phyloP scores from a whole-genome alignment of 2,888 invertebrate species.

The Suillia variegata region DNA sequence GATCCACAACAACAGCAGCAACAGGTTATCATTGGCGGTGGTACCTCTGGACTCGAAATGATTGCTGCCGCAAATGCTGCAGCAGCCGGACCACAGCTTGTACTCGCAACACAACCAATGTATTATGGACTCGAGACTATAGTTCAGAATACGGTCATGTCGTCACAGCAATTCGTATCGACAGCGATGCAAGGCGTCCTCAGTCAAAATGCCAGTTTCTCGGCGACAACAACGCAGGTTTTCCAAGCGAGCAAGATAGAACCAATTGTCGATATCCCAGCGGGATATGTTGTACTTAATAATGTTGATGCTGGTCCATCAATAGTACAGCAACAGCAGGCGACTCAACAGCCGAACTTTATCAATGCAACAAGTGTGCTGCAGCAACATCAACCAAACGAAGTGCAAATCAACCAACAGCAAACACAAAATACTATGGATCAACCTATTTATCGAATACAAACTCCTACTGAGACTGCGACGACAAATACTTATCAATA shows the following conservation, averaged over 20 bases:
- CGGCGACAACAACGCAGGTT: conserved; percentile 75
- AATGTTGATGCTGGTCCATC: conserved; percentile 61
- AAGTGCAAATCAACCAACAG: conserved; percentile 23
- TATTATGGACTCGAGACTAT: conserved; percentile 85
- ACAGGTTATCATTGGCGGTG: conserved; percentile 45
- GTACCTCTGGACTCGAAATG: conserved; percentile 44
- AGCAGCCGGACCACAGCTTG: conserved; percentile 60
- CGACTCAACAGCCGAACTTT: conserved; percentile 22
- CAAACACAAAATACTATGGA: conserved; percentile 31
- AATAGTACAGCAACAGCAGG: conserved; percentile 26
- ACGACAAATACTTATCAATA: conserved; percentile 36
- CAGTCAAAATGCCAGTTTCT: conserved; percentile 81
- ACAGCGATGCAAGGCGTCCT: conserved; percentile 81
- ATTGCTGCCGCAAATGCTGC: conserved; percentile 36
- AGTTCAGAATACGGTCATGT: conserved; percentile 87
- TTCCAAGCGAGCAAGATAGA: conserved; percentile 82
- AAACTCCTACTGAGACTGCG: conserved; percentile 22
- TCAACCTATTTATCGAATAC: conserved; percentile 37
- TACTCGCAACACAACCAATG: conserved; percentile 72
- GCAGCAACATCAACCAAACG: conserved; percentile 33
- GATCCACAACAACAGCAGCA: conserved; percentile 56
- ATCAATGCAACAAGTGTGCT: conserved; percentile 41
- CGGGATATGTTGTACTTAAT: conserved; percentile 74
- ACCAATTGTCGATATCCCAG: conserved; percentile 77
- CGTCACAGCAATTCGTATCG: conserved; percentile 84